Conservation (phyloP, 2,113 vertebrate species). For the Gyps fulvus region DNA sequence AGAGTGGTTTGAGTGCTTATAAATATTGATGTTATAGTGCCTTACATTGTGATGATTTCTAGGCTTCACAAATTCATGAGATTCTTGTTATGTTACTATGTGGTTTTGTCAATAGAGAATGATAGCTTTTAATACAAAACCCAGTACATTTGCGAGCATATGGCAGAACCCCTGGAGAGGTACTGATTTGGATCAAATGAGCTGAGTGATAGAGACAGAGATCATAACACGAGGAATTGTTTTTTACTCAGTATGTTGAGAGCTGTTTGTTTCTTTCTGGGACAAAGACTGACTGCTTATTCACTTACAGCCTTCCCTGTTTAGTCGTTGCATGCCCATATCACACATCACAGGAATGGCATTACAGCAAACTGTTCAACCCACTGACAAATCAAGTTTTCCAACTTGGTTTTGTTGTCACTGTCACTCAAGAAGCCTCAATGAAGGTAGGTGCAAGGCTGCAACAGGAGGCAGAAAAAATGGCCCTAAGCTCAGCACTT, state of each 20-base stretch:
- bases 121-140: neutral
- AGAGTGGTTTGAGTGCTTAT: neutral
- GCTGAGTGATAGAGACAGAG: neutral
- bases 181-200: constrained; percentile 30
- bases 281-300: neutral
- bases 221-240: neutral
- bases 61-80: neutral
- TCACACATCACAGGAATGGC: neutral
- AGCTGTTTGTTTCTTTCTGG: neutral
- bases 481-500: neutral
- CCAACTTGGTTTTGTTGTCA: neutral
- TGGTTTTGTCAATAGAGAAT: constrained; percentile 10
- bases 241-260: neutral
- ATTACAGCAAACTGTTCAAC: neutral
- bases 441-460: neutral
- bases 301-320: neutral
- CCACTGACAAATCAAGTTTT: neutral
- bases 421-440: neutral
- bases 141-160: neutral
- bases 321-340: neutral
- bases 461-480: neutral
- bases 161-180: neutral
- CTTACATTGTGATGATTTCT: neutral
- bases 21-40: neutral
- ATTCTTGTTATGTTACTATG: neutral